These are phyloP conservation scores for Dynastes maya DNA, from an alignment of 2,888 invertebrate genomes.

Conservation along the genomic window DNA sequence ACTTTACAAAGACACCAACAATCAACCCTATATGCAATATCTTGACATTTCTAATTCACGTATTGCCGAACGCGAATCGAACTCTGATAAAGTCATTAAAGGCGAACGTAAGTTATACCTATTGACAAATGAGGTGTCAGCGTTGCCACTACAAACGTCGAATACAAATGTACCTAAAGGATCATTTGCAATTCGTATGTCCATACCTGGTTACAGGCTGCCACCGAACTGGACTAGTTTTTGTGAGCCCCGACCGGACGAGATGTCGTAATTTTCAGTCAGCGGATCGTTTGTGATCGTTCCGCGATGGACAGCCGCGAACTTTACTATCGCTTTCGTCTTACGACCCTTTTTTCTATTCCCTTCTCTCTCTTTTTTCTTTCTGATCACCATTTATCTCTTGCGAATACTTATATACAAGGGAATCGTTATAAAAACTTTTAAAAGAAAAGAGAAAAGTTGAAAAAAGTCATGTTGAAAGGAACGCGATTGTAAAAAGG, in stretches of 20 bases:
- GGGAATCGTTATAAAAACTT: not conserved
- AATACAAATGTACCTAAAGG: constrained; percentile 68
- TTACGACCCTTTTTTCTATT: constrained; percentile 4
- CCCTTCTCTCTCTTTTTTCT: not conserved
- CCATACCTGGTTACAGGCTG: constrained; percentile 48
- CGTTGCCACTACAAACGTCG: constrained; percentile 67
- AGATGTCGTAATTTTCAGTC: constrained; percentile 57
- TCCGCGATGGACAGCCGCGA: constrained; percentile 23
- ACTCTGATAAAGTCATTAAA: constrained; percentile 64
- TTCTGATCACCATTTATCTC: not conserved
- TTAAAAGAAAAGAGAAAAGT: constrained; percentile 1
- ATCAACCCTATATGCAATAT: too few relatives aligned
- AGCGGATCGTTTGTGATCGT: constrained; percentile 41
- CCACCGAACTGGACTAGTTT: constrained; percentile 63
- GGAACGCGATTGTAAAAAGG: not conserved
- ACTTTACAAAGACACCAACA: too few relatives aligned
- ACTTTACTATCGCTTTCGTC: constrained; percentile 37
- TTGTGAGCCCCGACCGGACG: constrained; percentile 55
- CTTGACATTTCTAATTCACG: not conserved
- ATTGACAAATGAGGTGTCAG: constrained; percentile 70
- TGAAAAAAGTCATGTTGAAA: not conserved
- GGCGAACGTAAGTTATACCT: constrained; percentile 65
- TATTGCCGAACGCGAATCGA: constrained; percentile 8
- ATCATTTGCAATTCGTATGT: constrained; percentile 68
- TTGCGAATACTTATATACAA: not conserved